Evolutionary conservation across 2,888 invertebrate genomes (phyloP).

Genomic region (Zygothrica quintamaculata): DNA sequence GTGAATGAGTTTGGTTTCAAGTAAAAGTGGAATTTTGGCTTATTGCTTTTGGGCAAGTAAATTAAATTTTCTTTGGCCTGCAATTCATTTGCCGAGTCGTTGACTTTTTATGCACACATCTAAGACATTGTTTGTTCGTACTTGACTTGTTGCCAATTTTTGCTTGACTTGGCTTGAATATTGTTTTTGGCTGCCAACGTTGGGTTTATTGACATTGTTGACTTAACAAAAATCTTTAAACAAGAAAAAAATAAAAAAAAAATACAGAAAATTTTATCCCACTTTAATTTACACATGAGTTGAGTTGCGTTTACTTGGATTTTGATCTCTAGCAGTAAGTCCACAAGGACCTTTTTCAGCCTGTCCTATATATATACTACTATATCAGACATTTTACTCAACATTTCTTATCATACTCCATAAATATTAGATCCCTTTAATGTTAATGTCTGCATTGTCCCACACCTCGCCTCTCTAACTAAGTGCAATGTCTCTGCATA

Average conservation of each 20-base stretch:
- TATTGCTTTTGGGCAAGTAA: slow-evolving; percentile 34
- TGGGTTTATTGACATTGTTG: slow-evolving; percentile 47
- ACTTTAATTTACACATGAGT: slow-evolving; percentile 46
- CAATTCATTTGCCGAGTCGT: slow-evolving; percentile 77
- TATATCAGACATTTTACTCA: not conserved
- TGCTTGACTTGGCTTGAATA: slow-evolving; percentile 57
- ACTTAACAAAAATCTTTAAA: slow-evolving; percentile 24
- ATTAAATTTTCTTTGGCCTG: slow-evolving; percentile 65
- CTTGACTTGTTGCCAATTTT: slow-evolving; percentile 70
- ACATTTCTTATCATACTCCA: no score
- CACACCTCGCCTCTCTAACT: no score
- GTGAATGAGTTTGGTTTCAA: slow-evolving; percentile 30
- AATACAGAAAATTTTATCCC: no score
- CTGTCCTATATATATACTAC: slow-evolving; percentile 1
- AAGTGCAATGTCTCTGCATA: no score
- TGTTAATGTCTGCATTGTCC: no score
- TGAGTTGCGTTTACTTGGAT: slow-evolving; percentile 9
- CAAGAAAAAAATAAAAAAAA: no score
- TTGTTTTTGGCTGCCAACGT: slow-evolving; percentile 8
- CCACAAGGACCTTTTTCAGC: slow-evolving; percentile 6
- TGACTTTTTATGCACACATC: slow-evolving; percentile 77
- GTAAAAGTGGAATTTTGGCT: slow-evolving; percentile 7
- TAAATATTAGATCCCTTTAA: no score
- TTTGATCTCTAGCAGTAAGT: slow-evolving; percentile 16
- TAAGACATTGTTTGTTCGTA: slow-evolving; percentile 57